These are phyloP conservation scores for Gorsachius goisagi DNA, from an alignment of 2,113 vertebrate species.

Conservation along the genomic window DNA sequence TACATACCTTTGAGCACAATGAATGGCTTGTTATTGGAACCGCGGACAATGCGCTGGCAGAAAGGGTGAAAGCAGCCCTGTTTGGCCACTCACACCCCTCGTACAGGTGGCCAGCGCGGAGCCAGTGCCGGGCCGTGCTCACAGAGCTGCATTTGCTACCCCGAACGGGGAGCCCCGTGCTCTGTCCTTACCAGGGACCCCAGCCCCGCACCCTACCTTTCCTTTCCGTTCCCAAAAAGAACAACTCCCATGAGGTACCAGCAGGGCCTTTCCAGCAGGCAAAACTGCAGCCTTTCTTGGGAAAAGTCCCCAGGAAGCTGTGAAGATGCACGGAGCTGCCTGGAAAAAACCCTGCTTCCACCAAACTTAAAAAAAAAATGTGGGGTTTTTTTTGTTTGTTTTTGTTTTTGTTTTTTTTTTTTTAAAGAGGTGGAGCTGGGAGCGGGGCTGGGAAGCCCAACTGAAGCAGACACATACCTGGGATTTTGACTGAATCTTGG, in stretches of 20 bases:
- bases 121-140: not conserved
- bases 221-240: not conserved
- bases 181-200: not conserved
- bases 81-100: not conserved
- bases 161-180: accelerated
- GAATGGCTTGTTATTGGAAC: not conserved
- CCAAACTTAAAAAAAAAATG: not conserved
- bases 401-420: not conserved
- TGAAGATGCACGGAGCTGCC: not conserved
- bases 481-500: slow-evolving; percentile 57
- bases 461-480: slow-evolving; percentile 59
- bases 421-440: not conserved
- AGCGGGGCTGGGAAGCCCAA: not conserved
- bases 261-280: not conserved
- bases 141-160: not conserved
- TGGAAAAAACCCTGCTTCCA: not conserved
- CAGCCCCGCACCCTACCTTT: not conserved
- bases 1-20: not conserved
- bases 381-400: too few species aligned
- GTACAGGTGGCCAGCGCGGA: not conserved
- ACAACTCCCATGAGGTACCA: not conserved
- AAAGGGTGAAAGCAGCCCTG: not conserved
- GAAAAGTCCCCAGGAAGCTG: not conserved
- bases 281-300: not conserved
- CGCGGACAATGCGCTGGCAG: not conserved